Evolutionary conservation across 2,113 vertebrate species (phyloP).

Genomic region (Istiophorus platypterus): DNA sequence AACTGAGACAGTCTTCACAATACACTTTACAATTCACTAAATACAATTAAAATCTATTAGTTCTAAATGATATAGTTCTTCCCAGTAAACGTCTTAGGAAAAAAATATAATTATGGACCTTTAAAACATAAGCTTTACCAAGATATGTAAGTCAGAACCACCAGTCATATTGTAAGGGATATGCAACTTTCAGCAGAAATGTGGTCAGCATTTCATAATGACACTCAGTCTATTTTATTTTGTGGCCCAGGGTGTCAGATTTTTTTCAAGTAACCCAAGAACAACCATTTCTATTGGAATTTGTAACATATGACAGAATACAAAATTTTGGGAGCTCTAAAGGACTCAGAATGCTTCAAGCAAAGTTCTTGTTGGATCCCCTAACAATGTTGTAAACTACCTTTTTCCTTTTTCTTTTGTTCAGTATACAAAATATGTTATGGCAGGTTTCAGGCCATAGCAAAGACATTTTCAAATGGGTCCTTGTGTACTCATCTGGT

Average conservation of each 20-base stretch:
- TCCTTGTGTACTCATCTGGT: too few species aligned
- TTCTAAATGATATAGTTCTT: background rate
- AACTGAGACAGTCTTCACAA: background rate
- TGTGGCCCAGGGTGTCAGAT: background rate
- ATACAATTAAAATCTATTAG: background rate
- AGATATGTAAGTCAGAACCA: background rate
- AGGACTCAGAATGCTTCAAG: too few species aligned
- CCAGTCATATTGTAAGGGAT: background rate
- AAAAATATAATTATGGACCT: background rate
- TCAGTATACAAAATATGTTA: background rate
- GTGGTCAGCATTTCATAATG: too few species aligned
- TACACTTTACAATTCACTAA: background rate
- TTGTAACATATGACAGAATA: too few species aligned
- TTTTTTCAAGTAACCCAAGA: background rate
- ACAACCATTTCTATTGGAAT: background rate
- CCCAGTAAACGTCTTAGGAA: background rate
- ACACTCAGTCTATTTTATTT: background rate
- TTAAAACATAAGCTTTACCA: background rate
- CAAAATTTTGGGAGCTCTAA: too few species aligned
- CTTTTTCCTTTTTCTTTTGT: too few species aligned
- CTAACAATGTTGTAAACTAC: background rate
- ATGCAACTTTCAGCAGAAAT: background rate
- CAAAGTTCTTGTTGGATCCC: background rate
- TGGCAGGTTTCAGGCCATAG: background rate
- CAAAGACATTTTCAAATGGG: background rate